Base-by-base conservation (phyloP, 2,888 invertebrate genomes). In the Drosophila colorata region DNA sequence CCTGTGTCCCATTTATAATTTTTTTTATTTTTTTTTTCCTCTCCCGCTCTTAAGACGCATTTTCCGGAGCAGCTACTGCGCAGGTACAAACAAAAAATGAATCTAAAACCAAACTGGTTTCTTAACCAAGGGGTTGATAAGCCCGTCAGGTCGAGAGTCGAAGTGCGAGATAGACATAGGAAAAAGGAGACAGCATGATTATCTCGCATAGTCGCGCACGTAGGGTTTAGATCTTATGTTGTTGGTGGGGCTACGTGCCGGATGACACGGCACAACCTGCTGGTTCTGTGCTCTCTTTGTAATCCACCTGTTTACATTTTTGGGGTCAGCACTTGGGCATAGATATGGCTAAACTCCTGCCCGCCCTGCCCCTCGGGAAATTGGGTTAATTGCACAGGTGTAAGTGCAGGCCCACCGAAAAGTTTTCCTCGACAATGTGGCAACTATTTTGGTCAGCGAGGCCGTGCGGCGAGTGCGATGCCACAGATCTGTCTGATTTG, bases 191-290 rank as follows among this genome's bases (percentile, higher is more conserved):
- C 9, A 33, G 20, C 38, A 43, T 13, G 48, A 41, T 14, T 28
- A 60, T 51, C 46, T 38, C 16, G 46, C 35, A 65, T 52, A 69
- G 41, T 44, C 49, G 40, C 53, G 80, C 88, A 84, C 83, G 88
- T 82, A 88, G 74, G 74, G 57, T 69, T 8, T 11, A 31, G n/a
- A 31, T 65, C 67, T 20, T 47, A 51, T 67, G 52, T 37, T 55
- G 40, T 40, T 79, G 75, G 60, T 14, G 80, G 84, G 65, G 14
- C 84, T 88, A 88, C 84, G 84, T 84, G 84, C 80, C 13, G 37
- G 69, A 85, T 83, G 83, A 87, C 82, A 82, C 79, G 82, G 49
- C 82, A 78, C 23, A 70, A 71, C 25, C 33, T 18, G 33, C 46
- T 46, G 18, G 23, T 41, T 47, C 64, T 44, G 28, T 70, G 28